phyloP scores from a whole-genome alignment of 1,140 invertebrate species.

The Diachasma alloeum region DNA sequence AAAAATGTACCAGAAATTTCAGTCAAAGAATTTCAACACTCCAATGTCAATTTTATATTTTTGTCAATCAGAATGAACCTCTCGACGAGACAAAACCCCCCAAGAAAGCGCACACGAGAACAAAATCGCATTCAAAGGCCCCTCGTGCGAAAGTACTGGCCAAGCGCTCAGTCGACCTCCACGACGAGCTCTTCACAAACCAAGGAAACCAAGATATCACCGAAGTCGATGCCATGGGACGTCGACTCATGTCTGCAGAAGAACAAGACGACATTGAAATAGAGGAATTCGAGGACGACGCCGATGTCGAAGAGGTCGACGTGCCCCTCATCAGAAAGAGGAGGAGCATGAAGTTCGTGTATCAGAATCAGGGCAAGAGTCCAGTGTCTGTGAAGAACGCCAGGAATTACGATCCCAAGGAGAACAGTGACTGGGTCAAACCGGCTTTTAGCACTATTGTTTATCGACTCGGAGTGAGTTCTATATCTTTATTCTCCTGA shows the following conservation, averaged over 20 bases:
- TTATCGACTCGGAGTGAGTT: conserved; percentile 73
- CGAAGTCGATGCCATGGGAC: neutral
- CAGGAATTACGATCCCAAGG: conserved; percentile 81
- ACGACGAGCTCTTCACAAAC: neutral
- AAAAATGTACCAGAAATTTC: no score
- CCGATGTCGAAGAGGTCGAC: conserved; percentile 25
- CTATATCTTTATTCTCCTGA: neutral
- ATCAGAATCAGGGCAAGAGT: conserved; percentile 70
- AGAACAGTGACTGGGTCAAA: conserved; percentile 83
- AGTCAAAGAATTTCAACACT: no score
- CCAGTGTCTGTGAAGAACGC: conserved; percentile 83
- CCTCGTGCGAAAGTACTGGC: conserved; percentile 46
- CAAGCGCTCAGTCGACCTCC: conserved; percentile 35
- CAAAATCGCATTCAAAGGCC: conserved; percentile 43
- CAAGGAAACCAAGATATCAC: neutral
- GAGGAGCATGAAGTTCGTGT: conserved; percentile 41
- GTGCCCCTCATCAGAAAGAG: conserved; percentile 35
- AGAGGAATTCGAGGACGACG: conserved; percentile 23
- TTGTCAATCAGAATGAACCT: conserved; percentile 45
- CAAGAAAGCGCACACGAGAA: conserved; percentile 45
- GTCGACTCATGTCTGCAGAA: conserved; percentile 30
- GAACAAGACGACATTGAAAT: conserved; percentile 31
- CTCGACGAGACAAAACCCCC: conserved; percentile 42
- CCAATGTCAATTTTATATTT: neutral
- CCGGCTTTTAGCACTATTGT: conserved; percentile 94